A percentile compares a stretch with the other conserved stretches of the same genome.
phyloP scores from a whole-genome alignment of 2,113 vertebrate genomes.

The Myodes glareolus region DNA sequence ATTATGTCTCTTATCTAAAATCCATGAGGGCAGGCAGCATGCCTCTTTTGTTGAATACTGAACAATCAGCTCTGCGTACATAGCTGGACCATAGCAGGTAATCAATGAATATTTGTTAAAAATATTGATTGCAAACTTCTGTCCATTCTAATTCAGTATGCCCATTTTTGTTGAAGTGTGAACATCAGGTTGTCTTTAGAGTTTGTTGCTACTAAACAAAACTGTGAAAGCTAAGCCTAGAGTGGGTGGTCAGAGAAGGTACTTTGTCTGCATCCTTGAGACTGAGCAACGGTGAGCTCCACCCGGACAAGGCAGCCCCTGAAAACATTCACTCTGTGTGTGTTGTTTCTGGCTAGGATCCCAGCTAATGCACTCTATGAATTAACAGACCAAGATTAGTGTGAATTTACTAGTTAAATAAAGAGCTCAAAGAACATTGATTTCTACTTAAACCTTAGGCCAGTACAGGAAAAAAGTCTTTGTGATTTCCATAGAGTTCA shows the following conservation, averaged over 20 bases:
- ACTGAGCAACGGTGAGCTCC: not conserved
- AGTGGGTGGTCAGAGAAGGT: not conserved
- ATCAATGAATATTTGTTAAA: conserved; percentile 45
- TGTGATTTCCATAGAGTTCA: not conserved
- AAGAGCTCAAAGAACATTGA: conserved; percentile 39
- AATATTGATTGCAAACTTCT: conserved; percentile 46
- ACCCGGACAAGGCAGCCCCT: not conserved
- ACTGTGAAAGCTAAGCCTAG: not conserved
- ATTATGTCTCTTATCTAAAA: conserved; percentile 25
- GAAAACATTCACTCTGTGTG: not conserved
- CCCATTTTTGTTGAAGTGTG: not conserved
- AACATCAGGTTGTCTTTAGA: not conserved
- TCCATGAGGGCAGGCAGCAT: not conserved
- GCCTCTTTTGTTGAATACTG: conserved; percentile 29
- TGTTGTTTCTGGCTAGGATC: not conserved
- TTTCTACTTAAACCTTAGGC: conserved; percentile 13
- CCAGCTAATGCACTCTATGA: not conserved
- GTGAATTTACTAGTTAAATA: conserved; percentile 41
- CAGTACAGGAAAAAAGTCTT: conserved; percentile 1
- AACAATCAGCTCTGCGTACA: conserved; percentile 7
- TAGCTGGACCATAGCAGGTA: not conserved
- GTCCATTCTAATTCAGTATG: conserved; percentile 18
- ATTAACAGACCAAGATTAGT: not conserved
- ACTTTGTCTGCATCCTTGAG: conserved; percentile 26
- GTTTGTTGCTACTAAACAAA: not conserved